These are phyloP conservation scores for Pseudolaguvia tuberculata DNA, from an alignment of 2,113 vertebrate genomes.

Conservation along the genomic window DNA sequence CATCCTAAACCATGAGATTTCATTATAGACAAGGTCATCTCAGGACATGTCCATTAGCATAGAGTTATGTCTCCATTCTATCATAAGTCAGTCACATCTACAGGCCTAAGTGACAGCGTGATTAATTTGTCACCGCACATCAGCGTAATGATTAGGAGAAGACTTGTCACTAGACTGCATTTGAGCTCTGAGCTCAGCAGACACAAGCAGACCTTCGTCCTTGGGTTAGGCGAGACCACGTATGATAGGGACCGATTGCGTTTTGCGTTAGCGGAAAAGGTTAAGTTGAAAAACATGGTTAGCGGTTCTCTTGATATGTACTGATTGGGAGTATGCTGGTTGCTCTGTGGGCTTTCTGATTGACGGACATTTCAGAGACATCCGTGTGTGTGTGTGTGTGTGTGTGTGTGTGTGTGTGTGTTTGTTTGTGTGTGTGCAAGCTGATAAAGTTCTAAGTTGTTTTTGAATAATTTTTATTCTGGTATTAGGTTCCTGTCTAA, in stretches of 20 bases:
- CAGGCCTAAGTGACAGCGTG: conserved; percentile 55
- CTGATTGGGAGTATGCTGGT: conserved; percentile 39
- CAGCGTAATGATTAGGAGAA: conserved; percentile 48
- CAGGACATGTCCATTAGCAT: conserved; percentile 52
- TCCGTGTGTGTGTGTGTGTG: conserved; percentile 45
- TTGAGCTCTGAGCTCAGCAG: conserved; percentile 17
- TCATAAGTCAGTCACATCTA: conserved; percentile 40
- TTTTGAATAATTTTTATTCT: too few species aligned
- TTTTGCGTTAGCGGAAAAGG: background rate
- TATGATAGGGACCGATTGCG: conserved; percentile 14
- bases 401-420: conserved; percentile 30
- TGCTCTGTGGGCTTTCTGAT: conserved; percentile 58
- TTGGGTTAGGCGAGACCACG: background rate
- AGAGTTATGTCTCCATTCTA: conserved; percentile 51
- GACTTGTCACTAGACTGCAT: conserved; percentile 5
- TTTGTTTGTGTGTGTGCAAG: conserved; percentile 13
- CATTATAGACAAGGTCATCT: conserved; percentile 62
- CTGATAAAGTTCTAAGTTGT: conserved; percentile 33
- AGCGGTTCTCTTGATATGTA: background rate
- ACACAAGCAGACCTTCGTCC: conserved; percentile 15
- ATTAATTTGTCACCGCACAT: conserved; percentile 57
- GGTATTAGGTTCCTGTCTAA: background rate
- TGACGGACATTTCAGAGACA: conserved; percentile 65
- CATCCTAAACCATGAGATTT: conserved; percentile 55
- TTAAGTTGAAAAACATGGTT: background rate